These are phyloP conservation scores for Sinocyclocheilus grahami DNA, from an alignment of 2,113 vertebrate species.

Conservation along the genomic window DNA sequence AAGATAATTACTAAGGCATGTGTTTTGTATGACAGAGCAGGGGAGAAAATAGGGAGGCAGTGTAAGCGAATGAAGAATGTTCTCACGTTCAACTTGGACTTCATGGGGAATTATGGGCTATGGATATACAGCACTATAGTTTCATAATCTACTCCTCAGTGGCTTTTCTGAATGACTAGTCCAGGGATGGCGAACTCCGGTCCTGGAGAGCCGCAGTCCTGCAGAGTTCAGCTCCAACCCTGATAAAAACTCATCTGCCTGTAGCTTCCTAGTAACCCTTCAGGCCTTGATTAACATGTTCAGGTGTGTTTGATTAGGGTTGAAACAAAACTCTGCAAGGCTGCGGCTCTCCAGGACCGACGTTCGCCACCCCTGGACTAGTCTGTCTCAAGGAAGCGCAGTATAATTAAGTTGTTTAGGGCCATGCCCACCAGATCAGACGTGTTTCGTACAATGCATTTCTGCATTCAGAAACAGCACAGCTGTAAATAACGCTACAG, in stretches of 20 bases:
- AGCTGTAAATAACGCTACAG: not conserved
- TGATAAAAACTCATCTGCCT: too few species aligned
- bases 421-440: slow-evolving; percentile 1
- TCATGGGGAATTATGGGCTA: slow-evolving; percentile 15
- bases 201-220: too few species aligned
- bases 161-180: slow-evolving; percentile 8
- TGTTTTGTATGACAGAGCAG: slow-evolving; percentile 50
- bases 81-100: not conserved
- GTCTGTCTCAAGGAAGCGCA: not conserved
- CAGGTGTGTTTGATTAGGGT: too few species aligned
- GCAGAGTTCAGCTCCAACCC: too few species aligned
- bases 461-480: not conserved
- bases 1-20: slow-evolving; percentile 64
- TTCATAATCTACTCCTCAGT: not conserved
- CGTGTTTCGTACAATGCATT: not conserved
- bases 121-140: not conserved
- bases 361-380: not conserved
- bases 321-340: too few species aligned
- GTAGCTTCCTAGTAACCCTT: too few species aligned
- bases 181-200: too few species aligned
- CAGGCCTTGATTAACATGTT: too few species aligned
- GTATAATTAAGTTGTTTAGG: slow-evolving; percentile 21
- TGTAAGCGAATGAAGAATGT: not conserved
- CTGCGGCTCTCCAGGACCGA: too few species aligned
- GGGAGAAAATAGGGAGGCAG: not conserved